These are phyloP conservation scores for Aphis craccivora DNA, from an alignment of 1,140 invertebrate genomes.

Conservation along the genomic window DNA sequence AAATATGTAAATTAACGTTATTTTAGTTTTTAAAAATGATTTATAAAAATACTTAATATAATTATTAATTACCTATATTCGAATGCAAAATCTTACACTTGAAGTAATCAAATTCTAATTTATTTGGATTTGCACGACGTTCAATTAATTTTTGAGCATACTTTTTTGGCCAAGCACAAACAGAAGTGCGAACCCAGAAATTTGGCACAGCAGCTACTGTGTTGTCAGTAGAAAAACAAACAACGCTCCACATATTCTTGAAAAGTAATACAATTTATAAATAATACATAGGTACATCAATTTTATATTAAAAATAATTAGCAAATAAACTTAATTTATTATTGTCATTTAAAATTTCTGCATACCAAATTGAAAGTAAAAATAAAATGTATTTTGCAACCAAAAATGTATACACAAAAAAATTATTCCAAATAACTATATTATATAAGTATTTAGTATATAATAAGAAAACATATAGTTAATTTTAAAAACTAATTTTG, in stretches of 20 bases:
- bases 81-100: not conserved
- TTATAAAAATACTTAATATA: not conserved
- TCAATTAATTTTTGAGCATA: not conserved
- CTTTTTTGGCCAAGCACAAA: not conserved
- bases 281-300: not conserved
- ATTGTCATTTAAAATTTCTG: too few relatives aligned
- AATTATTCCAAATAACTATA: too few relatives aligned
- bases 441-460: too few relatives aligned
- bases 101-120: not conserved
- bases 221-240: not conserved
- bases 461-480: too few relatives aligned
- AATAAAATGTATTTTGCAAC: too few relatives aligned
- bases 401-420: too few relatives aligned
- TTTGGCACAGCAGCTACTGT: not conserved
- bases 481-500: too few relatives aligned
- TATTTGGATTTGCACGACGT: not conserved
- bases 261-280: not conserved
- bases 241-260: not conserved
- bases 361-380: too few relatives aligned
- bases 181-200: not conserved
- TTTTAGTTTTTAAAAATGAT: not conserved
- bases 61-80: not conserved
- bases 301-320: not conserved
- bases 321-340: not conserved
- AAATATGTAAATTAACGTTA: not conserved